These are phyloP conservation scores for Autographa pulchrina DNA, from an alignment of 2,888 invertebrate genomes.

Conservation along the genomic window DNA sequence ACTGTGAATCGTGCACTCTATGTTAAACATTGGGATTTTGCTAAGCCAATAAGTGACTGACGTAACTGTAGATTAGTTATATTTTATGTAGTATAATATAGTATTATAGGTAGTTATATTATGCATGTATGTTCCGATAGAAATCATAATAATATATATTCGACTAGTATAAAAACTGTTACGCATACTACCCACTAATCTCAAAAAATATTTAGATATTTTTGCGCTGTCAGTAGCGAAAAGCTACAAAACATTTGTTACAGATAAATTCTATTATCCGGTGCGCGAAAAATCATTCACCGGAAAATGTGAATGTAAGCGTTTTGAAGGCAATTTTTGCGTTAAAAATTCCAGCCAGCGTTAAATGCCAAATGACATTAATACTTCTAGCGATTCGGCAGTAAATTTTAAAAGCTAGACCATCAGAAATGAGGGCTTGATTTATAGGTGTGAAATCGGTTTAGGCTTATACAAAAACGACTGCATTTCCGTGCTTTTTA, in stretches of 20 bases:
- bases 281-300: conserved; percentile 24
- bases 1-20: no score
- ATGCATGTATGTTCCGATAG: no score
- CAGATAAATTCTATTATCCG: conserved; percentile 12
- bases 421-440: conserved; percentile 44
- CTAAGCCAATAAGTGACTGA: no score
- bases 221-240: not conserved
- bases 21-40: no score
- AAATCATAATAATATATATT: no score
- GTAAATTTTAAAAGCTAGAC: conserved; percentile 38
- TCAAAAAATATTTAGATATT: not conserved
- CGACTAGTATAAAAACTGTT: no score
- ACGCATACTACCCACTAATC: not conserved
- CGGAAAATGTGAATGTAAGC: conserved; percentile 29
- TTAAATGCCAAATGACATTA: conserved; percentile 44
- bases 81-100: no score
- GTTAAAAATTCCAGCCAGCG: conserved; percentile 24
- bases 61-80: no score
- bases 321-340: conserved; percentile 32
- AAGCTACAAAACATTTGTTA: not conserved
- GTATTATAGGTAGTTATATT: no score
- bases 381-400: conserved; percentile 34
- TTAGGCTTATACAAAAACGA: conserved; percentile 14
- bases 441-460: conserved; percentile 31
- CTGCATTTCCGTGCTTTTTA: not conserved